Percentiles rank a stretch among this genome's conserved stretches.
phyloP scores from a whole-genome alignment of 2,113 vertebrate genomes.

The Nesoenas mayeri region DNA sequence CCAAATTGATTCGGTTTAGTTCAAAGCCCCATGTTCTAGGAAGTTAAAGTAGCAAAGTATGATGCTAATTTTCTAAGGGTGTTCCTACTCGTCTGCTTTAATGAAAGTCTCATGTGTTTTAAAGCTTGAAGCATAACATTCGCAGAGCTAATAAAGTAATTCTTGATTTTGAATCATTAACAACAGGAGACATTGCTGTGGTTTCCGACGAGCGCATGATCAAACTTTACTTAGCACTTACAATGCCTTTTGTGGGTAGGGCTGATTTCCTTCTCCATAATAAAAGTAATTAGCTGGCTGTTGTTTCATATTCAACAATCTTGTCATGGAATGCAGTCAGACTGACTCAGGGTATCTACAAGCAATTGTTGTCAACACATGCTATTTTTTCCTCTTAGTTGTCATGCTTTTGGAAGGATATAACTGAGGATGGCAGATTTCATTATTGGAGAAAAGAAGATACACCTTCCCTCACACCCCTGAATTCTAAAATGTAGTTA shows the following conservation, averaged over 20 bases:
- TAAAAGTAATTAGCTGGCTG: not conserved
- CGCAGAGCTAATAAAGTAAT: not conserved
- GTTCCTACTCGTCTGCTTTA: not conserved
- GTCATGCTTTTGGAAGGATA: not conserved
- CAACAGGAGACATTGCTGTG: rapidly evolving
- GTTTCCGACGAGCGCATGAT: not conserved
- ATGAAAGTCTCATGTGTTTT: not conserved
- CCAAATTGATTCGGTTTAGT: not conserved
- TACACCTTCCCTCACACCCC: not conserved
- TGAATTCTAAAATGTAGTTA: not conserved
- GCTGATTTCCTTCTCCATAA: not conserved
- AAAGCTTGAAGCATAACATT: not conserved
- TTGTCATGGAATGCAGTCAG: not conserved
- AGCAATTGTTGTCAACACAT: not conserved
- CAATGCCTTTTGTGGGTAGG: not conserved
- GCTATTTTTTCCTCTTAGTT: not conserved
- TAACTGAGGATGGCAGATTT: not conserved
- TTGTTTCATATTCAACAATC: not conserved
- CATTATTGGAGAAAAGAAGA: not conserved
- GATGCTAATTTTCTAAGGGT: not conserved
- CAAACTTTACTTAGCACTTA: not conserved
- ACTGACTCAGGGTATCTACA: not conserved
- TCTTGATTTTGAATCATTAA: not conserved
- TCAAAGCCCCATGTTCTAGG: not conserved
- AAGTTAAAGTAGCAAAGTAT: not conserved